Evolutionary conservation across 2,797 vertebrate genomes (phyloP).

Genomic region (Spea hammondii): DNA sequence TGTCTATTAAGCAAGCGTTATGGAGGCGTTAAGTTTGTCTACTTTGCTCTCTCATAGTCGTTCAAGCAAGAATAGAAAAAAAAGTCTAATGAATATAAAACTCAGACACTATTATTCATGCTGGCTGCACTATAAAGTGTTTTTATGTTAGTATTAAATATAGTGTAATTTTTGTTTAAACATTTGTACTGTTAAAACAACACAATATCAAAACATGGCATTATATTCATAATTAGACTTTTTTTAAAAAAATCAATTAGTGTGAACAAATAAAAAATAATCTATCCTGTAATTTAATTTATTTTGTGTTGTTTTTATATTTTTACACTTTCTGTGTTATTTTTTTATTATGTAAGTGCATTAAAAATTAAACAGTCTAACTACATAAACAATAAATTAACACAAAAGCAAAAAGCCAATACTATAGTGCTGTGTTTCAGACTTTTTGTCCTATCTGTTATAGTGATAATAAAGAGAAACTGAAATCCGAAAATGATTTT

Average conservation of each 20-base stretch:
- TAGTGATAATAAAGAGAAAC: slow-evolving; percentile 25
- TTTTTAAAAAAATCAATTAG: no score
- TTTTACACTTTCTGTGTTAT: not conserved
- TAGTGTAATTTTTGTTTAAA: no score
- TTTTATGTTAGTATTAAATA: no score
- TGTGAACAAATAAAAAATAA: no score
- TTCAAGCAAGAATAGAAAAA: not conserved
- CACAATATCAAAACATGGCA: no score
- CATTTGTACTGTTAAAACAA: no score
- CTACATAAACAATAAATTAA: not conserved
- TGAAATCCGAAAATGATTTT: slow-evolving; percentile 37
- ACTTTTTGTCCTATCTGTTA: not conserved
- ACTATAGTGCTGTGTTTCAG: not conserved
- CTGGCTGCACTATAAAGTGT: no score
- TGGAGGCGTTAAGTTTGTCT: not conserved
- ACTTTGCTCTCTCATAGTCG: not conserved
- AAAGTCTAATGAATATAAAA: not conserved
- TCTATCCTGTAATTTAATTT: not conserved
- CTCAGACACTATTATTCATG: not conserved
- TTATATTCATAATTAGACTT: no score
- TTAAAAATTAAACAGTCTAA: not conserved
- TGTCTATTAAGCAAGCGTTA: not conserved
- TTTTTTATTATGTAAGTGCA: not conserved
- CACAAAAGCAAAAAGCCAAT: no score
- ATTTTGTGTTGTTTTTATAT: no score